Percentiles rank a stretch among this genome's conserved stretches.
Evolutionary conservation across 2,797 vertebrate species (phyloP).

Genomic region (Uromys caudimaculatus): DNA sequence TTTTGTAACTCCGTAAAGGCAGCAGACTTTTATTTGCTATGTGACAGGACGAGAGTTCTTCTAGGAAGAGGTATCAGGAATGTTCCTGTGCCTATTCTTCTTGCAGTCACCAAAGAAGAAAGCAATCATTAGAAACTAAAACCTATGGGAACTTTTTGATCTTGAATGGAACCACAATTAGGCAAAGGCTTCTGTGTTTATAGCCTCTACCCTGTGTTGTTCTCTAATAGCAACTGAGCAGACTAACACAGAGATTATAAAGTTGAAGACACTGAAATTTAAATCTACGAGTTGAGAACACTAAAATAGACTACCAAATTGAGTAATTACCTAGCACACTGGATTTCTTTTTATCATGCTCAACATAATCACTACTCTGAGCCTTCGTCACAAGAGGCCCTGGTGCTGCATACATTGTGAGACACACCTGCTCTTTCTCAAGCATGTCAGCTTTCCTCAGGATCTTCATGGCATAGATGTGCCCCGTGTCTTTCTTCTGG

Average conservation of each 20-base stretch:
- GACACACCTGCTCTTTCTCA: constrained; percentile 96
- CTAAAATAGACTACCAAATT: not conserved
- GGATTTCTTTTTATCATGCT: not conserved
- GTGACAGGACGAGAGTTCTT: not conserved
- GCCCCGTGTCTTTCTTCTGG: constrained; percentile 99
- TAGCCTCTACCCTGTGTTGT: not conserved
- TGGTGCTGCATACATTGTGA: not conserved
- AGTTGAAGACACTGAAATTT: constrained; percentile 25
- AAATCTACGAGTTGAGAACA: constrained; percentile 38
- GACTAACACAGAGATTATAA: not conserved
- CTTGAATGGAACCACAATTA: not conserved
- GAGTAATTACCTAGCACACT: not conserved
- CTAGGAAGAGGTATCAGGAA: not conserved
- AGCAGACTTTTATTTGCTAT: constrained; percentile 1
- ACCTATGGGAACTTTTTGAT: not conserved
- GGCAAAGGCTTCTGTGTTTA: not conserved
- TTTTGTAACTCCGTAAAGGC: not conserved
- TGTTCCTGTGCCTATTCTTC: not conserved
- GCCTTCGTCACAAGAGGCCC: not conserved
- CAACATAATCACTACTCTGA: not conserved
- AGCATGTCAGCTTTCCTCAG: constrained; percentile 98
- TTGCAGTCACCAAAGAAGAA: not conserved
- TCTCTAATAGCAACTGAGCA: not conserved
- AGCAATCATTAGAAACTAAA: not conserved
- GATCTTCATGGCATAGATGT: constrained; percentile 99